Base-by-base conservation (phyloP, 2,888 invertebrate species). In the Patella depressa region DNA sequence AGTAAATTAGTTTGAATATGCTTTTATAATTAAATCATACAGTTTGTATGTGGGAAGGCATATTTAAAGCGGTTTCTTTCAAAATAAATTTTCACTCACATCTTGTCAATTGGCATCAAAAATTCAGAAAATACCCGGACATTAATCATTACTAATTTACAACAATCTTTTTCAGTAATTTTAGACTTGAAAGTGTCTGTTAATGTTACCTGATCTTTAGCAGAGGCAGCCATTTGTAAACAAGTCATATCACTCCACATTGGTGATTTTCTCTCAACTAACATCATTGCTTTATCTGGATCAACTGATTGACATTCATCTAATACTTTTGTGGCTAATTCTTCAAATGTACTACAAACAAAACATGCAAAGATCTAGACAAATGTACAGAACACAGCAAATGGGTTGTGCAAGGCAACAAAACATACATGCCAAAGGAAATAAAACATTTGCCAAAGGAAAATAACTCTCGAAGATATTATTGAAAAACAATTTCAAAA, bases 181-280 rank as follows among this genome's bases (percentile, higher is more conserved):
- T 34, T 34, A 34, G 34, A 34, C 4, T 3, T 5, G 34, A 34
- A 34, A 34, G 34, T 34, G 34, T 34, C 4, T 34, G 34, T 34
- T 4, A 34, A 7, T 34, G 34, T 45, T 65, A 89, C 88, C 86
- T 86, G 86, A 77, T 89, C 88, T 9, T 85, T 85, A 7, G 89
- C 89, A 34, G 87, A 80, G 5, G 90, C 88, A 53, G 92, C 91
- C 80, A 92, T 85, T 79, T 91, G 89, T 73, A 92, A 81, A 78
- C 90, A 89, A 69, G 88, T 90, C 84, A 90, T 82, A n/a, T 89
- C 83, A 74, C 91, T 91, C 90, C 91, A 92, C 24, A 84, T 85
- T 1, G 86, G 85, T 57, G 90, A 89, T 69, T 89, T 84, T 11
- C 88, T 85, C 79, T 91, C 90, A 14, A 91, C 86, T 79, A 92